Evolutionary conservation across 2,888 invertebrate genomes (phyloP).

Genomic region (Meteorus cinctellus): DNA sequence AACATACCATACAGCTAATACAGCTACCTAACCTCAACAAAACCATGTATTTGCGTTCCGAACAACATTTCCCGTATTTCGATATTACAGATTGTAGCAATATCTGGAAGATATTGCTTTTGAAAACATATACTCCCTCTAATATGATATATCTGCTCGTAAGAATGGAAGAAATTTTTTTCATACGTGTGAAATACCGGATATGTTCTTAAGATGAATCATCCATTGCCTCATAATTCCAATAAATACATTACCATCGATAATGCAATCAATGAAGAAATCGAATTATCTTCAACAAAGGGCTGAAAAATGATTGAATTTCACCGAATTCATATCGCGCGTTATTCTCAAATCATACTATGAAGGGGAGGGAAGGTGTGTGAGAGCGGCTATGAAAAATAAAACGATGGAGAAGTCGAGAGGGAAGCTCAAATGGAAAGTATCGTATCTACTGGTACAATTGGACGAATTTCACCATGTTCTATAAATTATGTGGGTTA

Average conservation of each 20-base stretch:
- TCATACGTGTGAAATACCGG: background rate
- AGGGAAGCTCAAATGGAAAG: background rate
- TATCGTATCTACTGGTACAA: conserved; percentile 38
- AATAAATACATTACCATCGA: background rate
- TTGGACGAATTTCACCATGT: conserved; percentile 34
- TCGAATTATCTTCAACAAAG: background rate
- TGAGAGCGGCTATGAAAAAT: background rate
- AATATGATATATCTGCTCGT: too few species aligned
- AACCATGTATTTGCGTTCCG: too few species aligned
- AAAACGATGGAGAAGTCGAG: background rate
- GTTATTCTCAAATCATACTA: background rate
- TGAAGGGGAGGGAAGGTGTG: background rate
- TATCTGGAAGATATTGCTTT: too few species aligned
- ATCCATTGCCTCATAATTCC: background rate
- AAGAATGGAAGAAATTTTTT: background rate
- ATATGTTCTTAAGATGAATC: background rate
- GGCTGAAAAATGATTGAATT: background rate
- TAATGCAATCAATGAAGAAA: background rate
- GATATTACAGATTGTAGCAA: too few species aligned
- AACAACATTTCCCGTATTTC: too few species aligned
- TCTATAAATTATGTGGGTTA: background rate
- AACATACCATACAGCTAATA: too few species aligned
- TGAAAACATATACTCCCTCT: too few species aligned
- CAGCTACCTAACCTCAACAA: too few species aligned
- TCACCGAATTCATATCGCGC: background rate